Base-by-base conservation (phyloP, 2,888 invertebrate species). In the Drosophila incognita region DNA sequence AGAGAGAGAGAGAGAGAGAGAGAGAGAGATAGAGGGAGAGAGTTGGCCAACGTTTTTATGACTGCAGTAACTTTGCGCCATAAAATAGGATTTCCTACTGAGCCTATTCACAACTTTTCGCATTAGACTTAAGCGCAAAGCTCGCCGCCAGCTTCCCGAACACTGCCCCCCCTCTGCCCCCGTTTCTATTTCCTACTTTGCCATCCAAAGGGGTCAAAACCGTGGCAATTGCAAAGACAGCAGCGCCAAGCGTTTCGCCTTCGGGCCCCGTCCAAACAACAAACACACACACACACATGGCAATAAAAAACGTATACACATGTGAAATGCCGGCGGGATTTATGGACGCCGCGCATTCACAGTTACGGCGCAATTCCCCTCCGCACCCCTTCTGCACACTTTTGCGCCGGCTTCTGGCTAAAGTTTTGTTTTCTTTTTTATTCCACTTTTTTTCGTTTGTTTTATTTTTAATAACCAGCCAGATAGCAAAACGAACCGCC, bases 111-210 rank as follows among this genome's bases (percentile, higher is more conserved):
- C 87, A 87, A 87, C 87, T 87, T 87, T 87, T 89, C 90, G 87
- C 87, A 87, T 87, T 87, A 87, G 87, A 90, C 87, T 90, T 90
- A 90, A 87, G 90, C 90, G 90, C 74, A 87, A 87, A 87, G 90
- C 89, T 70, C 83, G 80, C 89, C 76, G 81, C 73, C 77, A 89
- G 81, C 76, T 66, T 65, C 74, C 57, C 48, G 53, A 35, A 13
- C 21, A n/a, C 53, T 35, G 21, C 18, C 10, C 38, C 36, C 51
- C 57, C 40, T 40, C 46, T 38, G 36, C 24, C 31, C 27, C 2
- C n/a, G 48, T 42, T 42, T 49, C 33, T 53, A 51, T 62, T 63
- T 57, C 53, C 52, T 65, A 63, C 40, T 62, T 35, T 33, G 46
- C 21, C 51, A 35, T 35, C 52, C 66, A 65, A 70, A 74, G 74